These are phyloP conservation scores for Archips xylosteana DNA, from an alignment of 2,888 invertebrate genomes.

Conservation along the genomic window DNA sequence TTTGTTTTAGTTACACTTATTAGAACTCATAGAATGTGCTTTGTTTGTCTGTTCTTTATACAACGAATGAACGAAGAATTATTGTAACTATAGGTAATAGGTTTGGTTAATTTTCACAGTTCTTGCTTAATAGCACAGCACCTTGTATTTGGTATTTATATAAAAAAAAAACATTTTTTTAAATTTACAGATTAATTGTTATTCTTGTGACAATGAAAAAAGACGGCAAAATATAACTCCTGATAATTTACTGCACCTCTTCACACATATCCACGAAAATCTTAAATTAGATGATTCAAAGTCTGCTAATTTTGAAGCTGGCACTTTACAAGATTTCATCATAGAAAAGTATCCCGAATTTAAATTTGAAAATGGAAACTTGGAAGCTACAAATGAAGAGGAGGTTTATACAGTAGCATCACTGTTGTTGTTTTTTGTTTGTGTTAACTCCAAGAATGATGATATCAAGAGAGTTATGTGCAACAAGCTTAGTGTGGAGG, in stretches of 20 bases:
- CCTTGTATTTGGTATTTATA: background rate
- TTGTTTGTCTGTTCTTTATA: too few species aligned
- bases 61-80: too few species aligned
- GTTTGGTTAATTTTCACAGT: too few species aligned
- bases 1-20: too few species aligned
- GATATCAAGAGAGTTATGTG: constrained; percentile 85
- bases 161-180: background rate
- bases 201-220: constrained; percentile 61
- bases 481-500: constrained; percentile 74
- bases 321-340: constrained; percentile 72
- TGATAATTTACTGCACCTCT: constrained; percentile 67
- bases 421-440: constrained; percentile 80
- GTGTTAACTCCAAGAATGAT: constrained; percentile 82
- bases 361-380: constrained; percentile 69
- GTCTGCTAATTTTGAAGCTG: constrained; percentile 71
- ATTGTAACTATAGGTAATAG: too few species aligned
- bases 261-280: constrained; percentile 73
- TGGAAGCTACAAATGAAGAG: constrained; percentile 60
- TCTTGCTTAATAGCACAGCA: too few species aligned
- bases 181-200: constrained; percentile 77
- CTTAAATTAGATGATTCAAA: constrained; percentile 74
- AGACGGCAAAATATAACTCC: constrained; percentile 58
- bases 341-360: constrained; percentile 82
- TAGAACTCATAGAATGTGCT: too few species aligned
- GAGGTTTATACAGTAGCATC: constrained; percentile 79